Conservation (phyloP, 1,140 invertebrate species). For the Neelides sp. region DNA sequence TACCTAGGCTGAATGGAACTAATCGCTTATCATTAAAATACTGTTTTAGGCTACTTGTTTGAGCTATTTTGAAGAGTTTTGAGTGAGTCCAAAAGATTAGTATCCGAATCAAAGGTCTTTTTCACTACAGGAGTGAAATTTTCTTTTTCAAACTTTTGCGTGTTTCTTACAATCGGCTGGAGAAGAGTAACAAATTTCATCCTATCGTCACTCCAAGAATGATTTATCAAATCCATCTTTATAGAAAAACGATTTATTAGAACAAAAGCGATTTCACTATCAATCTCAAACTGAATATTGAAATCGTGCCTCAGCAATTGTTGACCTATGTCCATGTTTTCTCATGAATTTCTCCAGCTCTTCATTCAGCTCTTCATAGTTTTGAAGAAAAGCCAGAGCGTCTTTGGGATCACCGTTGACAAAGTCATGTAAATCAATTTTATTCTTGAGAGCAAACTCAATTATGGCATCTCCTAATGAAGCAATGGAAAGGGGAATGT, state of each 20-base stretch:
- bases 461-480: constrained; percentile 43
- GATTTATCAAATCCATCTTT: constrained; percentile 51
- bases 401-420: constrained; percentile 37
- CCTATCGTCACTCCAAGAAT: constrained; percentile 53
- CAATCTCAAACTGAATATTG: too few relatives aligned
- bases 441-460: constrained; percentile 34
- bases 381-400: constrained; percentile 46
- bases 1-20: background rate
- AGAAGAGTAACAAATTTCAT: constrained; percentile 47
- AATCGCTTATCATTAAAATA: background rate
- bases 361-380: constrained; percentile 39
- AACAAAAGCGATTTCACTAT: too few relatives aligned
- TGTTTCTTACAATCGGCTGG: constrained; percentile 39
- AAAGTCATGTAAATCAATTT: constrained; percentile 39
- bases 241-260: constrained; percentile 28
- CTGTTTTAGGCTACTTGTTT: background rate
- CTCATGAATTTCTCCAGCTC: constrained; percentile 48
- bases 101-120: too few relatives aligned
- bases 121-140: too few relatives aligned
- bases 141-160: constrained; percentile 7
- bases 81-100: constrained; percentile 11
- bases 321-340: constrained; percentile 60
- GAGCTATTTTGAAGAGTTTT: constrained; percentile 10
- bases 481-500: constrained; percentile 45
- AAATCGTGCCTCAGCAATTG: constrained; percentile 54